These are phyloP conservation scores for Oophaga pumilio DNA, from an alignment of 2,113 vertebrate genomes.

Conservation along the genomic window DNA sequence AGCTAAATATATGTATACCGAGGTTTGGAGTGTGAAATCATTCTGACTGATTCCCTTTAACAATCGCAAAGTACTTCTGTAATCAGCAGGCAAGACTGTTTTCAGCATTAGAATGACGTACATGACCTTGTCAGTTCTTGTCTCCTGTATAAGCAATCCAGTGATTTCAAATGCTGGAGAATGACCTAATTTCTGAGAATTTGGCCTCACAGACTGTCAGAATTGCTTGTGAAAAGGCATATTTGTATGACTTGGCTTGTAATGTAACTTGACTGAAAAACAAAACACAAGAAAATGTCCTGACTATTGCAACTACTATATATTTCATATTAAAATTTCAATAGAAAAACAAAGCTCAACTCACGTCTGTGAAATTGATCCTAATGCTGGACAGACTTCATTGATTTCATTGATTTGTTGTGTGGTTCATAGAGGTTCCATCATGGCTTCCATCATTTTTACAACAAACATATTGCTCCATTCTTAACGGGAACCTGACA, in stretches of 20 bases:
- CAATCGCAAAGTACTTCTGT: neutral
- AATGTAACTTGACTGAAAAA: constrained; percentile 5
- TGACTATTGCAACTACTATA: neutral
- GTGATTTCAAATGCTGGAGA: neutral
- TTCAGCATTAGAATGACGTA: neutral
- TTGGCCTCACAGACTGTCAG: neutral
- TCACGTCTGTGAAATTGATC: too few species aligned
- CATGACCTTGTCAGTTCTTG: constrained; percentile 16
- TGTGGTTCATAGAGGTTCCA: too few species aligned
- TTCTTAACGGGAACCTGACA: too few species aligned
- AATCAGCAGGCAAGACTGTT: neutral
- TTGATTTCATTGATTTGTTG: too few species aligned
- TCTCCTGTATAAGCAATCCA: neutral
- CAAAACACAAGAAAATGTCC: neutral
- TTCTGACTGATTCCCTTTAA: neutral
- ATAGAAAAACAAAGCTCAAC: neutral
- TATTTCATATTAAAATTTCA: neutral
- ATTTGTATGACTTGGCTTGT: neutral
- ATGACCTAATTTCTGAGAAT: constrained; percentile 30
- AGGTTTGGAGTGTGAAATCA: too few species aligned
- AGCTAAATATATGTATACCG: too few species aligned
- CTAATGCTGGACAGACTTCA: too few species aligned
- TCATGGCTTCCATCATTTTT: too few species aligned
- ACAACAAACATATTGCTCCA: too few species aligned
- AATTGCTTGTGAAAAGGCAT: constrained; percentile 13